Base-by-base conservation (phyloP, 2,797 vertebrate genomes). In the Mastacembelus armatus region DNA sequence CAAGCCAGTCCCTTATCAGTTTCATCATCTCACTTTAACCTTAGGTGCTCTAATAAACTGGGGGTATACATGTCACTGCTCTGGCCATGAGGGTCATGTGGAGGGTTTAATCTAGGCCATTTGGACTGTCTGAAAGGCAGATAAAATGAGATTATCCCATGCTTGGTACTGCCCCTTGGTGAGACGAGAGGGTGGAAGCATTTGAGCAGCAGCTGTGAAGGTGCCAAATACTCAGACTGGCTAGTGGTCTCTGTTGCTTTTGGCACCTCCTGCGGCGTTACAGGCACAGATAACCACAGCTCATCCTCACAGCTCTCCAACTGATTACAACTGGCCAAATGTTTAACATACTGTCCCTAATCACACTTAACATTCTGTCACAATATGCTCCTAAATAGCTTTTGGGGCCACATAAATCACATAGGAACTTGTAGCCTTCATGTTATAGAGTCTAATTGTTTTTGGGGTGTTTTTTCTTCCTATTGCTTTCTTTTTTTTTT, bases 61-160 rank as follows among this genome's bases (percentile, higher is more conserved):
- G 80, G 77, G 87, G 88, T 91, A 84, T 92, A 86, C 81, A 88
- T 93, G 88, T 90, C 91, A 81, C 54, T 26, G 77, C 56, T 40
- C 54, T 55, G 79, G 77, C 61, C 73, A 59, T 76, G 63, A 70
- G 81, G 90, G 88, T 84, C 88, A 88, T 81, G 77, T 64, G 72
- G 85, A 69, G 77, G 74, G 85, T 90, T 89, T 92, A 92, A 93
- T 92, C 90, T 86, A 62, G 48, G 87, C 92, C 91, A 92, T 92
- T 92, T 91, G 89, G 88, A 76, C 80, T 86, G 89, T 89, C 88
- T 92, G 89, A 90, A 80, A 91, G 88, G 88, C 79, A 90, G 90
- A 90, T 90, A 90, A 92, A 89, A 88, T 75, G 76, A 86, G 90
- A 91, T 91, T 89, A 91, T 84, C 87, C 77, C 45, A 52, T 74